Evolutionary conservation across 2,888 invertebrate genomes (phyloP), one percentile per base, ranked within the genome.

Genomic region (Amphipoea oculea): DNA sequence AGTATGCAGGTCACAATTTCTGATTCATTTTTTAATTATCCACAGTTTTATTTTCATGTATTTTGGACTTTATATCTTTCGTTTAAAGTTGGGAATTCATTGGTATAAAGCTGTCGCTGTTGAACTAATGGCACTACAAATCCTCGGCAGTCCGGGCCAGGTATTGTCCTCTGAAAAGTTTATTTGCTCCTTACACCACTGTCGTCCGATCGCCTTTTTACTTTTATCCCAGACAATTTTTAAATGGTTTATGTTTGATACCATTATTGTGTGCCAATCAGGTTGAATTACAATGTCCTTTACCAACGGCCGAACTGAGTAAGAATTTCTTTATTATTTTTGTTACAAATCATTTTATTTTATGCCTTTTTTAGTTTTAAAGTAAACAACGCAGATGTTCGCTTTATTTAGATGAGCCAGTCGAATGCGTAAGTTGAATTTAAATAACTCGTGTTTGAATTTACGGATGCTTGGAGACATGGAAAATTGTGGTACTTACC

Each of bases 201-300:
- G 95, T 95, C 95, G 93, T 91, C 91, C 92, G 91, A 90, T 90
- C 88, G 92, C 92, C 94, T 94, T 96, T 95, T 96, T 95, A 94
- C 94, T 96, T 96, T 96, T 95, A 95, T 93, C 94, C 92, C 93
- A 94, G 93, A 95, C 96, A 96, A 96, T 96, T 97, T 97, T 97
- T 95, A 96, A 96, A 96, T 95, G 96, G 96, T 95, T 94, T 95
- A 96, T 95, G 95, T 95, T 96, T 96, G 96, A 96, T 96, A 96
- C 96, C 96, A 96, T 96, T 97, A 97, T 97, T 97, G 97, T 97
- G 96, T 97, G 96, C 96, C 97, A 97, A 96, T 97, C 97, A 96
- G 94, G 89, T 93, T 96, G 97, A 97, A 96, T 96, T 96, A 97
- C 96, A 96, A 96, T 96, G 96, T 97, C 96, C 95, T 96, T 96